Evolutionary conservation across 2,797 vertebrate species (phyloP), one percentile per base, ranked within the genome.

Genomic region (Bradypodion pumilum): DNA sequence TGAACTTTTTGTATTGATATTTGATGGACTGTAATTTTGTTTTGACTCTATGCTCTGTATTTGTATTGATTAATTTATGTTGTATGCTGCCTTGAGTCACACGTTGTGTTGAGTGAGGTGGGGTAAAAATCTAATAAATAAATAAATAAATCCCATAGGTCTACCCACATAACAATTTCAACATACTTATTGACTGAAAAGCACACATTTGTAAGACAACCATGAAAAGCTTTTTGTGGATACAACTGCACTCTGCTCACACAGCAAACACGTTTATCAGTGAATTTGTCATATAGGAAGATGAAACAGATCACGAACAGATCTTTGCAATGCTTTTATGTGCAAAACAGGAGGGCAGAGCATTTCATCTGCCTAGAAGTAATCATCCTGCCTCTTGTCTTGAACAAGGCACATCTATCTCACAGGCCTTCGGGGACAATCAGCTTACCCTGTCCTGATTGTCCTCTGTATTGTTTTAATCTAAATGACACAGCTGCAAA

Each of bases 401-500:
- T 80, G 70, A 70, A 60, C 69, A 65, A 52, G 79, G 81, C 79
- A 81, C 40, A 0, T 42, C 42, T 86, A 84, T 85, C 63, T 87
- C 88, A 37, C 79, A 83, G 86, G 77, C 83, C 73, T 73, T 86
- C 66, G 85, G 19, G 80, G 86, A 82, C 83, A 91, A 90, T 86
- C 89, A 86, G 85, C 60, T 91, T 93, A 91, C 13, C 65, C 77
- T 85, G 87, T 35, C 80, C 80, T 85, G 87, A 87, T 93, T 92
- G 86, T 82, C 81, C 79, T 32, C 60, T 80, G 86, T 63, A 86
- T 82, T 90, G 87, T 89, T 91, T 86, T 89, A 90, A 92, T 92
- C 77, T 82, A 85, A 84, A 3, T 0, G 74, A 73, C 83, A 80
- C n/a, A 86, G 86, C 88, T 90, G 83, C 84, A 92, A 93, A 92